Evolutionary conservation across 2,797 vertebrate genomes (phyloP), one percentile per base, ranked within the genome.

Genomic region (Diceros bicornis): DNA sequence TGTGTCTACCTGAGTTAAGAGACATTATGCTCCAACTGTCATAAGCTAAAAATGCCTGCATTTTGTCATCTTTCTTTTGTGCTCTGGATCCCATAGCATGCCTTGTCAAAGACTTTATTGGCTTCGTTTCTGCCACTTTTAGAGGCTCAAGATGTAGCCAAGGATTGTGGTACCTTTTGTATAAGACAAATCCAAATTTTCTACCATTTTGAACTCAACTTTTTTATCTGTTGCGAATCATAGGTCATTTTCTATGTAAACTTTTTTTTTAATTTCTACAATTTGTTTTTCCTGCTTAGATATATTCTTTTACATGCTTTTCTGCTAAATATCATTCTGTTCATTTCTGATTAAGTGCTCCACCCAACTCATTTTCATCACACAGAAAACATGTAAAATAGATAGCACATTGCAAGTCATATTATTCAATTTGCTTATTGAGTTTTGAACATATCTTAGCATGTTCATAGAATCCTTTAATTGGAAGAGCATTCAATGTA

Each of bases 341-440:
- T 91, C n/a, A 78, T 34, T 95, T 94, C 47, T 95, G 21, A 74
- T 78, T 92, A 86, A 89, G 62, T 14, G 71, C 34, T 50, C 25
- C 11, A 72, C 62, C 14, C 29, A 79, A 32, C n/a, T 92, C 27
- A 81, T 94, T 84, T 79, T 68, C 62, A 77, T 93, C 61, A 61
- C 37, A 82, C 16, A 71, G 47, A 75, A 90, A 93, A 61, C 29
- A 50, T 92, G 21, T 61, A 34, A 91, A 69, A 69, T 34, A 66
- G 52, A 44, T 84, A 89, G 11, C 20, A 57, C 2, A 21, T n/a
- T 0, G 32, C 20, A 91, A 88, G 9, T 68, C 23, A 68, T 71
- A 75, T 88, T 84, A 16, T 75, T 90, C 64, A 66, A 34, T 93
- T 93, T 91, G 77, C 52, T 93, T 91, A 37, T 27, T 94, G 32